Conservation (phyloP, 1,140 invertebrate genomes). For the Hyphantria cunea region DNA sequence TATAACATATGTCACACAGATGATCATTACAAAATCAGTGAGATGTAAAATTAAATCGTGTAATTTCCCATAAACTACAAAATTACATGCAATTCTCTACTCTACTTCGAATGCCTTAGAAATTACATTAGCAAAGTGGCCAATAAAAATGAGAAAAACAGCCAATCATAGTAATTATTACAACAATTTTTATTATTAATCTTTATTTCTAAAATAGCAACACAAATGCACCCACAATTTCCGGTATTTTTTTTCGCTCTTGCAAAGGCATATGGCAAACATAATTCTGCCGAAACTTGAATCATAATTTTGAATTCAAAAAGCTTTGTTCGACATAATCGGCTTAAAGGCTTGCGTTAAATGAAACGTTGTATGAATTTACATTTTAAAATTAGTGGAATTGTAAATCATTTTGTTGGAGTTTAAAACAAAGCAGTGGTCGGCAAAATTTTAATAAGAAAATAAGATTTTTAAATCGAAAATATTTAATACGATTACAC, state of each 20-base stretch:
- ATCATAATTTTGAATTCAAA: background rate
- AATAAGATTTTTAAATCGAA: too few relatives aligned
- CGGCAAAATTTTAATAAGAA: background rate
- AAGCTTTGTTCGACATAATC: background rate
- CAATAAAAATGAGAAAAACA: conserved; percentile 4
- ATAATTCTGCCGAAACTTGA: background rate
- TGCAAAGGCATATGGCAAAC: background rate
- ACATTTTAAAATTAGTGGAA: background rate
- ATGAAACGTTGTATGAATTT: too few relatives aligned
- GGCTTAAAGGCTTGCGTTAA: background rate
- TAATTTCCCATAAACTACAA: too few relatives aligned
- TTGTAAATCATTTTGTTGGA: background rate
- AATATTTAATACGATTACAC: too few relatives aligned
- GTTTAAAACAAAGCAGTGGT: background rate
- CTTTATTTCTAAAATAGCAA: conserved; percentile 7
- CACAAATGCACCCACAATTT: conserved; percentile 5
- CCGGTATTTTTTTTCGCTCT: background rate
- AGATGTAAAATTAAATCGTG: conserved; percentile 14
- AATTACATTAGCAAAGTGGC: too few relatives aligned
- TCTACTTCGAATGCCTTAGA: too few relatives aligned
- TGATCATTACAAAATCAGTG: conserved; percentile 14
- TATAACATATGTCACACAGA: conserved; percentile 14
- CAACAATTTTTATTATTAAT: conserved; percentile 10
- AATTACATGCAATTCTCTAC: too few relatives aligned
- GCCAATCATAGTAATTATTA: conserved; percentile 17